Conservation (phyloP, 2,888 invertebrate species). For the Serrognathus titanus region DNA sequence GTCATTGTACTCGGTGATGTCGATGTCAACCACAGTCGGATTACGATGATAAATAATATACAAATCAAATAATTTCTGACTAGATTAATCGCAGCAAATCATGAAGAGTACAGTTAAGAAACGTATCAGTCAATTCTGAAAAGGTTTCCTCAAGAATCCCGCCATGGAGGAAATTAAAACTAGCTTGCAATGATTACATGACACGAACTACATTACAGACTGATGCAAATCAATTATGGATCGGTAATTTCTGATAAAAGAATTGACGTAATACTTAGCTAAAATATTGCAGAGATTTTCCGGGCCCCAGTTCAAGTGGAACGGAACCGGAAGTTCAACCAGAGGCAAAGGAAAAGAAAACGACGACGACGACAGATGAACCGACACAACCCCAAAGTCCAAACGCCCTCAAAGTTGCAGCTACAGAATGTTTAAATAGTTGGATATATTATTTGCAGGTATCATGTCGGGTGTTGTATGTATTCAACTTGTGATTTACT, state of each 20-base stretch:
- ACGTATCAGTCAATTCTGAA: too few relatives aligned
- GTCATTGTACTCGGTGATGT: too few relatives aligned
- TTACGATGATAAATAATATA: too few relatives aligned
- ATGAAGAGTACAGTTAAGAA: too few relatives aligned
- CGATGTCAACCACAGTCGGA: too few relatives aligned
- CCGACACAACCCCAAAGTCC: constrained; percentile 45
- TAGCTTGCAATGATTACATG: too few relatives aligned
- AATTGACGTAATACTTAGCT: not conserved
- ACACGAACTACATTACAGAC: too few relatives aligned
- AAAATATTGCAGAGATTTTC: not conserved
- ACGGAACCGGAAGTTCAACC: constrained; percentile 7
- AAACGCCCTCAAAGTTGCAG: constrained; percentile 47
- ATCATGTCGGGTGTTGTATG: constrained; percentile 6
- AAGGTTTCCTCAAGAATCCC: too few relatives aligned
- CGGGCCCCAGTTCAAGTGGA: constrained; percentile 4
- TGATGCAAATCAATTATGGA: not conserved
- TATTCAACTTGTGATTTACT: constrained; percentile 8
- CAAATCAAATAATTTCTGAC: too few relatives aligned
- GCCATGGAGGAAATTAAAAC: too few relatives aligned
- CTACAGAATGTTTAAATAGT: constrained; percentile 48
- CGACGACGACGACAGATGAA: constrained; percentile 20
- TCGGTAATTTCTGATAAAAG: not conserved
- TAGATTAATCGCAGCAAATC: too few relatives aligned
- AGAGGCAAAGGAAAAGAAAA: constrained; percentile 16
- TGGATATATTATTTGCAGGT: constrained; percentile 50